Evolutionary conservation across 2,797 vertebrate genomes (phyloP).

Genomic region (Hephaestus fuliginosus): DNA sequence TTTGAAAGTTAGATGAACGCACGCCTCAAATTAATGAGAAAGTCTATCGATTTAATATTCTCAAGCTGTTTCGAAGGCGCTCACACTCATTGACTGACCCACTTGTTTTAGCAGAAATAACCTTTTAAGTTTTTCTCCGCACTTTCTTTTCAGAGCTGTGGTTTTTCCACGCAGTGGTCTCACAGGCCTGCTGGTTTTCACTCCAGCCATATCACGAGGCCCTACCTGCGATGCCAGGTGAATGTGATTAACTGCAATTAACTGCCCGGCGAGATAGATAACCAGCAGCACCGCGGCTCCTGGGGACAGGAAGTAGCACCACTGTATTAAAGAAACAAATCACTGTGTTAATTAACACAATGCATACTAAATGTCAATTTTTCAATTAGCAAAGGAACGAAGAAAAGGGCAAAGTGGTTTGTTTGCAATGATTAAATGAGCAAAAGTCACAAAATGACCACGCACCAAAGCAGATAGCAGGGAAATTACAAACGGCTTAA

Average conservation of each 20-base stretch:
- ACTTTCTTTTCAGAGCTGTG: background rate
- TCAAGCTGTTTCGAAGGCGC: slow-evolving; percentile 33
- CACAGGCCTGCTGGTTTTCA: slow-evolving; percentile 21
- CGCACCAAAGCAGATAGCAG: background rate
- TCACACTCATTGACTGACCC: slow-evolving; percentile 36
- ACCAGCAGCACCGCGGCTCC: slow-evolving; percentile 25
- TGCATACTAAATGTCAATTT: slow-evolving; percentile 46
- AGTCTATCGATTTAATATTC: slow-evolving; percentile 43
- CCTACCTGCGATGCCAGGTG: slow-evolving; percentile 43
- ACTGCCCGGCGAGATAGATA: slow-evolving; percentile 38
- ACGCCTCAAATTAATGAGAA: slow-evolving; percentile 43
- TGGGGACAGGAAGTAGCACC: slow-evolving; percentile 9
- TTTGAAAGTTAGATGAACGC: slow-evolving; percentile 42
- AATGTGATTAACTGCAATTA: slow-evolving; percentile 50
- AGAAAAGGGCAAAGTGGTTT: slow-evolving; percentile 50
- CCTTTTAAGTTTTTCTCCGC: background rate
- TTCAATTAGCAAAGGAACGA: slow-evolving; percentile 49
- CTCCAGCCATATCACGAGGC: slow-evolving; percentile 13
- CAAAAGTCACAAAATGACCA: slow-evolving; percentile 16
- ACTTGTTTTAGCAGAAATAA: slow-evolving; percentile 28
- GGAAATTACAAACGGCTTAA: slow-evolving; percentile 5
- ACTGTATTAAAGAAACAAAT: slow-evolving; percentile 49
- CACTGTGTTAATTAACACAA: slow-evolving; percentile 47
- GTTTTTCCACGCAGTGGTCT: background rate
- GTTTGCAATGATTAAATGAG: slow-evolving; percentile 35